Evolutionary conservation across 2,888 invertebrate genomes (phyloP).

Genomic region (Fissipunctia ypsillon): DNA sequence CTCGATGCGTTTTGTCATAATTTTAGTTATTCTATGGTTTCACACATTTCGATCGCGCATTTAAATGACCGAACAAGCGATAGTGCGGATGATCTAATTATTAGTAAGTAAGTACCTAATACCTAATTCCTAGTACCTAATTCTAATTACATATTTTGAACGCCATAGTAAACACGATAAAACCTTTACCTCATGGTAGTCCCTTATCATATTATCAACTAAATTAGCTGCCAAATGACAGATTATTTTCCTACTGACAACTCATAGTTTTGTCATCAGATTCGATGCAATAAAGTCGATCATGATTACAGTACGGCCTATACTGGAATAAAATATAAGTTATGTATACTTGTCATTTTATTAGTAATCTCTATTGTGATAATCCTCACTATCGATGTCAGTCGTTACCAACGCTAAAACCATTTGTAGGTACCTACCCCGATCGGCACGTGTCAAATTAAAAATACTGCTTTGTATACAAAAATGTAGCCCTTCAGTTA

Average conservation of each 20-base stretch:
- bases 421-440: slow-evolving; percentile 9
- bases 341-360: background rate
- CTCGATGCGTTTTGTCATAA: background rate
- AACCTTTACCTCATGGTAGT: too few relatives aligned
- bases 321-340: background rate
- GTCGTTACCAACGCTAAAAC: slow-evolving; percentile 5
- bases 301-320: background rate
- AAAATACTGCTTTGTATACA: slow-evolving; percentile 28
- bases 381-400: slow-evolving; percentile 1
- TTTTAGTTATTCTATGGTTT: background rate
- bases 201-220: too few relatives aligned
- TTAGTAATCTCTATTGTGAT: background rate
- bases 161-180: background rate
- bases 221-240: slow-evolving; percentile 8
- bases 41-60: background rate
- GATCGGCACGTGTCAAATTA: slow-evolving; percentile 41
- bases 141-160: background rate
- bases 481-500: slow-evolving; percentile 25
- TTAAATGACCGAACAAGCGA: background rate
- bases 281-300: background rate
- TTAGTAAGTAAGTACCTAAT: background rate
- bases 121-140: too few relatives aligned
- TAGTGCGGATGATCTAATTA: background rate
- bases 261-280: background rate
- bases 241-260: slow-evolving; percentile 24